phyloP scores from a whole-genome alignment of 2,113 vertebrate genomes.

The Nothobranchius furzeri region DNA sequence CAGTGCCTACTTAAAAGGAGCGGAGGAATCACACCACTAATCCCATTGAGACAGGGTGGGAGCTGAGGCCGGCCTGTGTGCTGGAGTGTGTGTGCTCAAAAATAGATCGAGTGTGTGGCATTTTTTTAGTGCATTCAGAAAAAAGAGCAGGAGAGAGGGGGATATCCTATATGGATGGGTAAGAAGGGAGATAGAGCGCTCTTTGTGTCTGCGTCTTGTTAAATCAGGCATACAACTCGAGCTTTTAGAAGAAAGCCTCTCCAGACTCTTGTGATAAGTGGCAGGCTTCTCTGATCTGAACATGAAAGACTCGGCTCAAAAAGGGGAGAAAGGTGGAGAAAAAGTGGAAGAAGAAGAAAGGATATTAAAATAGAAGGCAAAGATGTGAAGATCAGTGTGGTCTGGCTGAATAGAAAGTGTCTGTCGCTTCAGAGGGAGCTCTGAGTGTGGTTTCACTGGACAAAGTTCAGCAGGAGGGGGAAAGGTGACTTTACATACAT shows the following conservation, averaged over 20 bases:
- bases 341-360: conserved; percentile 19
- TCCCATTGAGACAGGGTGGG: conserved; percentile 72
- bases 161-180: conserved; percentile 35
- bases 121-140: conserved; percentile 32
- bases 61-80: conserved; percentile 33
- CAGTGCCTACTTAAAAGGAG: conserved; percentile 70
- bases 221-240: conserved; percentile 65
- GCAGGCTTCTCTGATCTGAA: conserved; percentile 64
- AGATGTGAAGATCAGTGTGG: conserved; percentile 11
- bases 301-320: conserved; percentile 56
- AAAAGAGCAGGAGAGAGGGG: conserved; percentile 19
- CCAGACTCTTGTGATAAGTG: conserved; percentile 61
- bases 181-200: conserved; percentile 35
- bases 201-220: conserved; percentile 62
- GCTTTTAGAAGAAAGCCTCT: conserved; percentile 58
- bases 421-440: conserved; percentile 12
- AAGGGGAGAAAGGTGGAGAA: conserved; percentile 11
- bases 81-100: conserved; percentile 12
- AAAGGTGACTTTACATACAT: conserved; percentile 4
- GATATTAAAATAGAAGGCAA: conserved; percentile 20
- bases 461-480: conserved; percentile 10
- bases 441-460: conserved; percentile 13
- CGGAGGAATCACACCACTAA: conserved; percentile 72
- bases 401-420: conserved; percentile 24
- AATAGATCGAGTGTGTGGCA: conserved; percentile 25